Conservation (phyloP, 2,113 vertebrate species). For the Brienomyrus brachyistius region DNA sequence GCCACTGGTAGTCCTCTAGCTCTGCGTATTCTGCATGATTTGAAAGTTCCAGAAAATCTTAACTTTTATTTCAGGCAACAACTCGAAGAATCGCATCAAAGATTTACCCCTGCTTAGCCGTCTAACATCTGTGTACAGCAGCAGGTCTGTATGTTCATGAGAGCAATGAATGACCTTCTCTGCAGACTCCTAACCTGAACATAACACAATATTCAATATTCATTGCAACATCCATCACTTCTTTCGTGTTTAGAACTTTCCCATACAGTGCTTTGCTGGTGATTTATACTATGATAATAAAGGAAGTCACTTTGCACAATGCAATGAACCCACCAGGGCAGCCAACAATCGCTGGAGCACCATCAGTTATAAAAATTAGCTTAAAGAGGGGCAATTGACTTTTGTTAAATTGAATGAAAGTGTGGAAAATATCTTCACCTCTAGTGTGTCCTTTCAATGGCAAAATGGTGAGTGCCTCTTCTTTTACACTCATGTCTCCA, state of each 20-base stretch:
- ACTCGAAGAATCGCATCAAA: conserved; percentile 10
- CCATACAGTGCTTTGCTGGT: conserved; percentile 23
- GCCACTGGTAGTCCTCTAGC: conserved; percentile 17
- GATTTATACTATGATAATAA: conserved; percentile 27
- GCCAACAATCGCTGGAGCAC: conserved; percentile 19
- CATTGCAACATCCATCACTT: conserved; percentile 19
- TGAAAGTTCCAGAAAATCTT: conserved; percentile 14
- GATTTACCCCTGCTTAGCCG: conserved; percentile 17
- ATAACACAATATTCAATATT: conserved; percentile 24
- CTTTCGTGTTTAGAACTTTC: conserved; percentile 27
- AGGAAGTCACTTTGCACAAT: conserved; percentile 12
- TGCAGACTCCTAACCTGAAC: conserved; percentile 20
- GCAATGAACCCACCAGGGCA: conserved; percentile 4
- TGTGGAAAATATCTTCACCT: conserved; percentile 20
- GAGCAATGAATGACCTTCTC: conserved; percentile 22
- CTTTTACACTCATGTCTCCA: conserved; percentile 12
- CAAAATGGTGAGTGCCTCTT: conserved; percentile 14
- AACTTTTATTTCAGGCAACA: conserved; percentile 23
- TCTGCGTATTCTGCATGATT: conserved; percentile 22
- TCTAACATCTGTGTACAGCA: conserved; percentile 22
- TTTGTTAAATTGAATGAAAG: conserved; percentile 22
- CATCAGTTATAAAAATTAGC: conserved; percentile 19
- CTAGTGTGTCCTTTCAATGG: conserved; percentile 17
- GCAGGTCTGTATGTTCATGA: conserved; percentile 17
- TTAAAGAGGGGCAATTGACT: conserved; percentile 12